A percentile compares a stretch with the other conserved stretches of the same genome.
Conservation (phyloP, 2,797 vertebrate genomes). For the Acipenser ruthenus region DNA sequence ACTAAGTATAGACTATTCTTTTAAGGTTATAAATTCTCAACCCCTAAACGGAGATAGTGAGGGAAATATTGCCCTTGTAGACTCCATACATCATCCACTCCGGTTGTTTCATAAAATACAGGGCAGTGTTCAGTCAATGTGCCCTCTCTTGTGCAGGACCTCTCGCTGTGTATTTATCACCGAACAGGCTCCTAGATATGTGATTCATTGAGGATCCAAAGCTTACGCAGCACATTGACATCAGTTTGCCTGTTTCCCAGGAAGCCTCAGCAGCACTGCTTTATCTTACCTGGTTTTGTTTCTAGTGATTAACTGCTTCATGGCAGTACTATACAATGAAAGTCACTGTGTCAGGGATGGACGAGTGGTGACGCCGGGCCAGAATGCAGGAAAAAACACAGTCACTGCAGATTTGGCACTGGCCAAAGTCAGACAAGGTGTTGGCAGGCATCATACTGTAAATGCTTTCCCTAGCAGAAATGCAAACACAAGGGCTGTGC, state of each 20-base stretch:
- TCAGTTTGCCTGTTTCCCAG: constrained; percentile 26
- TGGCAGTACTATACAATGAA: no score
- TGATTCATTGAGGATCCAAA: constrained; percentile 56
- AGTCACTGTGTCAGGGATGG: no score
- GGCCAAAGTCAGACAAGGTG: no score
- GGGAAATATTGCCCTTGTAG: constrained; percentile 48
- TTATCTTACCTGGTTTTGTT: no score
- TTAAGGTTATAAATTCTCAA: constrained; percentile 6
- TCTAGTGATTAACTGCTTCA: no score
- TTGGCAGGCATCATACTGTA: no score
- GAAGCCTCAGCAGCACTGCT: neutral
- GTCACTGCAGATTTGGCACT: no score
- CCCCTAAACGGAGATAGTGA: constrained; percentile 45
- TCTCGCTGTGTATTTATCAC: constrained; percentile 64
- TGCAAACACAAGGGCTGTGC: no score
- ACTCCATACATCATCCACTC: constrained; percentile 56
- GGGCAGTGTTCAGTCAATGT: constrained; percentile 49
- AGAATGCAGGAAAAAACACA: no score
- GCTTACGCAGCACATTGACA: constrained; percentile 54
- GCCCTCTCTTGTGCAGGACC: constrained; percentile 59
- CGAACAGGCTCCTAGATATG: constrained; percentile 46
- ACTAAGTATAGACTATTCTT: neutral
- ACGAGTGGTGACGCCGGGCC: no score
- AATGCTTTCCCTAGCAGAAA: no score
- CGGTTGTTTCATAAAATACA: constrained; percentile 52